phyloP scores from a whole-genome alignment of 2,113 vertebrate genomes.

The Ginglymostoma cirratum region DNA sequence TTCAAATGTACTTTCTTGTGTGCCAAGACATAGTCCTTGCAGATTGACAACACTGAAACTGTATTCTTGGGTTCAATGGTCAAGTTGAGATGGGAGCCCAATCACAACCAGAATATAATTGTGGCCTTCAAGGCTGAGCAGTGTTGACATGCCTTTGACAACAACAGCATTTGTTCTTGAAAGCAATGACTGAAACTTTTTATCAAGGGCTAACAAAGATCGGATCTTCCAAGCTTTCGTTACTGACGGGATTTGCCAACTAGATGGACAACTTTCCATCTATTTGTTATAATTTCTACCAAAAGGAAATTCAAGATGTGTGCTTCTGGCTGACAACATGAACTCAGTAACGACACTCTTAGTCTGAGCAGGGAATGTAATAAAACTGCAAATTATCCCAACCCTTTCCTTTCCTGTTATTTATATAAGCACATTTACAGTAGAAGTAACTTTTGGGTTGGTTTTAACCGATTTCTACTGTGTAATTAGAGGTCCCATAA shows the following conservation, averaged over 20 bases:
- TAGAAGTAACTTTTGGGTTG: not conserved
- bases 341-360: not conserved
- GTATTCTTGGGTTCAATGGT: not conserved
- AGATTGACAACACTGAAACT: not conserved
- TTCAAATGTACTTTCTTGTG: not conserved
- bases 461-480: not conserved
- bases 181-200: not conserved
- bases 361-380: not conserved
- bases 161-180: not conserved
- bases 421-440: not conserved
- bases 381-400: not conserved
- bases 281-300: not conserved
- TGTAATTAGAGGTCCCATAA: not conserved
- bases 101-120: not conserved
- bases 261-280: not conserved
- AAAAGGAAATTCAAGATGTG: not conserved
- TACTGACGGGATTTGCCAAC: not conserved
- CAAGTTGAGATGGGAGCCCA: not conserved
- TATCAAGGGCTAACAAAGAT: not conserved
- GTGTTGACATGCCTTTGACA: not conserved
- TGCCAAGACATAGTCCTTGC: not conserved
- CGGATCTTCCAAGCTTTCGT: not conserved
- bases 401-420: not conserved
- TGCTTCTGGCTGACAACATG: not conserved
- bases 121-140: not conserved